Conservation (phyloP, 2,888 invertebrate genomes). For the Papilio gigon region DNA sequence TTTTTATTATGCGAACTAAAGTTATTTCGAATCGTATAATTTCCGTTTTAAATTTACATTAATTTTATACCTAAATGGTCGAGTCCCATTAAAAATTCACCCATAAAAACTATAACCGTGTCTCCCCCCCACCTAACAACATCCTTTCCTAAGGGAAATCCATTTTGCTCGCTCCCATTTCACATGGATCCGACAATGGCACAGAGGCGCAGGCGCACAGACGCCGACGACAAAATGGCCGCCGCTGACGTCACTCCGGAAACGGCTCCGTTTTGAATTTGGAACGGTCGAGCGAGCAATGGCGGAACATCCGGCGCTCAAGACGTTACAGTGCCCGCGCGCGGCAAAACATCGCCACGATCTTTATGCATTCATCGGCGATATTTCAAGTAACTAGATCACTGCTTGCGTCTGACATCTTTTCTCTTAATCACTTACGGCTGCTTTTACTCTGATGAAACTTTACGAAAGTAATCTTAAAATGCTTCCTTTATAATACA, state of each 20-base stretch:
- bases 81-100: slow-evolving; percentile 34
- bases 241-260: slow-evolving; percentile 78
- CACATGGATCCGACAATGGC: slow-evolving; percentile 67
- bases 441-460: not conserved
- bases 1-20: not conserved
- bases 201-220: slow-evolving; percentile 52
- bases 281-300: slow-evolving; percentile 78
- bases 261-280: slow-evolving; percentile 82
- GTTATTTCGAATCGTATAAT: not conserved
- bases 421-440: not conserved
- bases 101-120: slow-evolving; percentile 38
- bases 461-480: not conserved
- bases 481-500: not conserved
- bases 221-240: slow-evolving; percentile 64
- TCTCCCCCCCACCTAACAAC: slow-evolving; percentile 44
- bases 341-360: slow-evolving; percentile 48
- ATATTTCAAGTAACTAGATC: slow-evolving; percentile 40
- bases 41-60: not conserved
- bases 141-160: slow-evolving; percentile 73
- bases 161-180: slow-evolving; percentile 64
- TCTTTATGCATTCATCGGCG: slow-evolving; percentile 39
- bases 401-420: slow-evolving; percentile 6
- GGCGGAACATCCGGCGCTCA: slow-evolving; percentile 79
- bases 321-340: slow-evolving; percentile 79
- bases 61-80: not conserved